phyloP scores from a whole-genome alignment of 1,140 invertebrate species.

The Antheraea mylitta region DNA sequence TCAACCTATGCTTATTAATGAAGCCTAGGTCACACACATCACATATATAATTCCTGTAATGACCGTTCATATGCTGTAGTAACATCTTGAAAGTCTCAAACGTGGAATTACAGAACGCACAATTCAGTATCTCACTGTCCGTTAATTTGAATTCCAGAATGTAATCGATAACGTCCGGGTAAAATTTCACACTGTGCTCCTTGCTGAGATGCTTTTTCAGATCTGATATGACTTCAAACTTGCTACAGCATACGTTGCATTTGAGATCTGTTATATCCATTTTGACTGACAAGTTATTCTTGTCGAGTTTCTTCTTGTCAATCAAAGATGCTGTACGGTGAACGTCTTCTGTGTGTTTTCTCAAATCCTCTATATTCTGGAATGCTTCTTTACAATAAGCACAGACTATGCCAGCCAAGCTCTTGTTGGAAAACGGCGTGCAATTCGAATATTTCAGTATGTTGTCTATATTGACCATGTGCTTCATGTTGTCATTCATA shows the following conservation, averaged over 20 bases:
- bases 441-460: conserved; percentile 64
- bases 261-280: conserved; percentile 60
- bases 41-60: conserved; percentile 84
- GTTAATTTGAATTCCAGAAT: conserved; percentile 62
- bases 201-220: conserved; percentile 49
- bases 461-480: conserved; percentile 52
- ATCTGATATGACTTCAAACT: conserved; percentile 35
- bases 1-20: conserved; percentile 73
- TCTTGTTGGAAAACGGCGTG: conserved; percentile 62
- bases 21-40: conserved; percentile 88
- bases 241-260: conserved; percentile 46
- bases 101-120: conserved; percentile 52
- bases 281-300: conserved; percentile 59
- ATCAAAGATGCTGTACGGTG: conserved; percentile 39
- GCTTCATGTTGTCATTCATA: conserved; percentile 50
- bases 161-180: conserved; percentile 53
- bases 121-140: conserved; percentile 44
- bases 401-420: conserved; percentile 52
- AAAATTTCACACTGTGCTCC: conserved; percentile 54
- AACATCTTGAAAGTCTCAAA: conserved; percentile 68
- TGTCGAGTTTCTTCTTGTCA: conserved; percentile 45
- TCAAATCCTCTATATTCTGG: conserved; percentile 32
- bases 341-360: conserved; percentile 35
- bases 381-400: conserved; percentile 55
- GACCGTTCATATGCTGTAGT: conserved; percentile 68